Evolutionary conservation across 2,888 invertebrate genomes (phyloP).

Genomic region (Callyntrura sp.): DNA sequence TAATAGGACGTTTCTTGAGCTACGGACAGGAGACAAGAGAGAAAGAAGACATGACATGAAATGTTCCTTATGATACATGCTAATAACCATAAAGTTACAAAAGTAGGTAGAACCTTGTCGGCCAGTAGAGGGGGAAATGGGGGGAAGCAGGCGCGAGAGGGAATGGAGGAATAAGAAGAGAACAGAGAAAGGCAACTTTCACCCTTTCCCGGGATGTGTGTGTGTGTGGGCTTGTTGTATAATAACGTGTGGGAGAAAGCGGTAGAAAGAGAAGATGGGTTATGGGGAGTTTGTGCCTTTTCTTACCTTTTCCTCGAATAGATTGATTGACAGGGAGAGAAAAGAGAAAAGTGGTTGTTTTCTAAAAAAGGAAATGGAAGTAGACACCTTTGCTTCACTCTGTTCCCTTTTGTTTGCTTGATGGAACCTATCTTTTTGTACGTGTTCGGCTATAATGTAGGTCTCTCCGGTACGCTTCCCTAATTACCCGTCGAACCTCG

Average conservation of each 20-base stretch:
- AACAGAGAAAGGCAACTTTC: too few species aligned
- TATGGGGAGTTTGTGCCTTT: not conserved
- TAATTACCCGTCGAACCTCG: not conserved
- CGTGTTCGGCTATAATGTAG: not conserved
- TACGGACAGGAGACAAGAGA: too few species aligned
- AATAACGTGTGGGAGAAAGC: not conserved
- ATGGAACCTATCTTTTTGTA: not conserved
- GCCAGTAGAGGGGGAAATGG: too few species aligned
- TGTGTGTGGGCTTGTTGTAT: not conserved
- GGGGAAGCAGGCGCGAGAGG: too few species aligned
- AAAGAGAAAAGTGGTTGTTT: not conserved
- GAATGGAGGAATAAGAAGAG: too few species aligned
- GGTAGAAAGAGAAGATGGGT: not conserved
- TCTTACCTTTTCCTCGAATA: not conserved
- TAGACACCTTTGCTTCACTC: not conserved
- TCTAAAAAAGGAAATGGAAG: not conserved
- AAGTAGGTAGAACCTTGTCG: too few species aligned
- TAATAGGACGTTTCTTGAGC: too few species aligned
- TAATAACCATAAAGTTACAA: too few species aligned
- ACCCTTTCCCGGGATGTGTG: too few species aligned
- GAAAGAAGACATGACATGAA: too few species aligned
- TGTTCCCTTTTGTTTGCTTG: not conserved
- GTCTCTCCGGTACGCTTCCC: not conserved
- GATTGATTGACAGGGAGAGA: conserved; percentile 22
- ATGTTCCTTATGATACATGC: too few species aligned